Base-by-base conservation (phyloP, 2,113 vertebrate species). In the Solea senegalensis region DNA sequence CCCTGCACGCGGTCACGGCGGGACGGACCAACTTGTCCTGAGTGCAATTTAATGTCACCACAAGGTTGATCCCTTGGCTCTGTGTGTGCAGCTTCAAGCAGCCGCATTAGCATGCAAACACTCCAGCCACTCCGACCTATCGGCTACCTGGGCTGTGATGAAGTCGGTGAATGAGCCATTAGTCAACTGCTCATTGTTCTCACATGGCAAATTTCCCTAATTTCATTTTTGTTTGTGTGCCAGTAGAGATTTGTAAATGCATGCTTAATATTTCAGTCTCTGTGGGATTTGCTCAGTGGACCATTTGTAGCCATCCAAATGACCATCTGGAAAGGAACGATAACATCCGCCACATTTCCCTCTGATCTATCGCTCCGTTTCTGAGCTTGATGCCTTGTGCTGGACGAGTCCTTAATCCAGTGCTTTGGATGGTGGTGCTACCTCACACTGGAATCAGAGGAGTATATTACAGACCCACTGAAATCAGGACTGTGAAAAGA, bases 271-370 rank as follows among this genome's bases (percentile, higher is more conserved):
- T 91, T 92, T 92, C 90, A 87, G 88, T 90, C 89, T 92, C 89
- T 64, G 78, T 83, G 89, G 87, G 89, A 83, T 86, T 74, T 73
- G 84, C 85, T 82, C 75, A 71, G 48, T 76, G 80, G 81, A 90
- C 82, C 92, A 90, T 90, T 90, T 93, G 87, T 89, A 78, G 80
- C 85, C 86, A 82, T 90, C 89, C 82, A 80, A 90, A 86, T 84
- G 85, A 90, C 92, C 91, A 93, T 93, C 92, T 94, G 93, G 90
- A 91, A 89, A 81, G 78, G 76, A 76, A 86, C 85, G 86, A 91
- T 90, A 90, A 88, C 89, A 85, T 88, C 77, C 56, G 48, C 55
- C 9, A 59, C 78, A 54, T 77, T 82, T 82, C 41, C 74, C 53
- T 76, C 84, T 89, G 86, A 91, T 92, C 90, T 86, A 83, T 89